phyloP scores from a whole-genome alignment of 2,113 vertebrate species.

The Pluvianellus socialis region DNA sequence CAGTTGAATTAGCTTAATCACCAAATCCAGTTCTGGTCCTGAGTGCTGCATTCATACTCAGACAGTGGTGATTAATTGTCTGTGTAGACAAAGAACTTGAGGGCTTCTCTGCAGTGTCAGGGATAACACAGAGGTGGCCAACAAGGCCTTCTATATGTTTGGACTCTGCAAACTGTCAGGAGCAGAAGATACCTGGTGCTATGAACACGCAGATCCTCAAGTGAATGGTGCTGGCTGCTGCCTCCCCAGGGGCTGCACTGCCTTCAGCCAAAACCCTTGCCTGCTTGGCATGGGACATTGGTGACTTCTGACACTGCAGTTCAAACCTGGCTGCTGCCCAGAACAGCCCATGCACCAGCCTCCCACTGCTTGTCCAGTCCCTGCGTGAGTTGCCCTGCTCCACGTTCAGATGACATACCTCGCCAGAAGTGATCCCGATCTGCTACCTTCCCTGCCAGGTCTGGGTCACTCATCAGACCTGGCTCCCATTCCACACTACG shows the following conservation, averaged over 20 bases:
- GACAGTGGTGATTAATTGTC: not conserved
- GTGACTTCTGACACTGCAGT: not conserved
- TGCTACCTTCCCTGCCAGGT: not conserved
- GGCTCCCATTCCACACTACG: not conserved
- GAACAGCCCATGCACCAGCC: not conserved
- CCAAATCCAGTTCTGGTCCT: not conserved
- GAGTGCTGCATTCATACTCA: not conserved
- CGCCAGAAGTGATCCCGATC: not conserved
- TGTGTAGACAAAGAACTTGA: not conserved
- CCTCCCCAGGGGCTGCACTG: not conserved
- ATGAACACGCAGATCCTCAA: not conserved
- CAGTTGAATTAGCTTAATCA: not conserved
- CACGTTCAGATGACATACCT: not conserved
- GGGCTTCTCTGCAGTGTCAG: not conserved
- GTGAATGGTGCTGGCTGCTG: not conserved
- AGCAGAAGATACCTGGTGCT: not conserved
- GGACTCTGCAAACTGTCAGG: not conserved
- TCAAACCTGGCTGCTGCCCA: not conserved
- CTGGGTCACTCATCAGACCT: not conserved
- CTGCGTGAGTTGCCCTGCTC: not conserved
- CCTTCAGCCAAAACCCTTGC: not conserved
- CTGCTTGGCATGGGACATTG: not conserved
- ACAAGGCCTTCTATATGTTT: not conserved
- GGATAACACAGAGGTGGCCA: not conserved
- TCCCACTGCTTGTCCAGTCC: not conserved